These are phyloP conservation scores for Bryconaethiops microstoma DNA, from an alignment of 2,797 vertebrate genomes.

Conservation along the genomic window DNA sequence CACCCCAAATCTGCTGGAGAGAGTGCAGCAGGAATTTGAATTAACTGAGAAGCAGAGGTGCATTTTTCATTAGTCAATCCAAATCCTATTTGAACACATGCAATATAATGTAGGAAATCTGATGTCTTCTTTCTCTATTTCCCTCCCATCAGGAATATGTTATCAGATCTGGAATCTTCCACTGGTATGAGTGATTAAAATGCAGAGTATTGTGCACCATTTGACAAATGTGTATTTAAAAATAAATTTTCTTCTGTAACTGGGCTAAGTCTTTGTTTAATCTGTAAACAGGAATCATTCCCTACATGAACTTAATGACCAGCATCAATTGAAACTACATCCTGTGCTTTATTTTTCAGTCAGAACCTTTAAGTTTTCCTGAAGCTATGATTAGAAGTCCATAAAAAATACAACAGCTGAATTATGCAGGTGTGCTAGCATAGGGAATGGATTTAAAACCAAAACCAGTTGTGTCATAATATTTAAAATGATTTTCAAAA, in stretches of 20 bases:
- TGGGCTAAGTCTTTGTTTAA: neutral
- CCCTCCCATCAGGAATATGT: slow-evolving; percentile 62
- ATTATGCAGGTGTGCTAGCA: too few species aligned
- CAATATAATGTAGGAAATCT: neutral
- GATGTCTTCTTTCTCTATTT: slow-evolving; percentile 9
- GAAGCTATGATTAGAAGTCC: too few species aligned
- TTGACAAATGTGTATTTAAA: slow-evolving; percentile 10
- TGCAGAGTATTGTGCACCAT: neutral
- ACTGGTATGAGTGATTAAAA: slow-evolving; percentile 25
- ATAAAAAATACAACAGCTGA: too few species aligned
- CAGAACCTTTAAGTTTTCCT: too few species aligned
- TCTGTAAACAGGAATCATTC: too few species aligned
- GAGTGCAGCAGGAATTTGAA: slow-evolving; percentile 74
- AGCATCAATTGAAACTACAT: neutral
- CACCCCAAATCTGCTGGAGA: slow-evolving; percentile 72
- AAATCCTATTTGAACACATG: neutral
- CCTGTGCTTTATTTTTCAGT: too few species aligned
- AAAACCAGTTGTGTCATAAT: too few species aligned
- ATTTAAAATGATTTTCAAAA: too few species aligned
- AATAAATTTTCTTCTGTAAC: neutral
- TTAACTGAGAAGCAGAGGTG: slow-evolving; percentile 86
- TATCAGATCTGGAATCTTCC: slow-evolving; percentile 61
- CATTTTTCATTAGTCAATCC: slow-evolving; percentile 51
- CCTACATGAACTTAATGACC: neutral
- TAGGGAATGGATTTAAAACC: too few species aligned